A percentile compares a stretch with the other conserved stretches of the same genome.
These are phyloP conservation scores for Cacatua alba DNA, from an alignment of 2,113 vertebrate genomes.

Conservation along the genomic window DNA sequence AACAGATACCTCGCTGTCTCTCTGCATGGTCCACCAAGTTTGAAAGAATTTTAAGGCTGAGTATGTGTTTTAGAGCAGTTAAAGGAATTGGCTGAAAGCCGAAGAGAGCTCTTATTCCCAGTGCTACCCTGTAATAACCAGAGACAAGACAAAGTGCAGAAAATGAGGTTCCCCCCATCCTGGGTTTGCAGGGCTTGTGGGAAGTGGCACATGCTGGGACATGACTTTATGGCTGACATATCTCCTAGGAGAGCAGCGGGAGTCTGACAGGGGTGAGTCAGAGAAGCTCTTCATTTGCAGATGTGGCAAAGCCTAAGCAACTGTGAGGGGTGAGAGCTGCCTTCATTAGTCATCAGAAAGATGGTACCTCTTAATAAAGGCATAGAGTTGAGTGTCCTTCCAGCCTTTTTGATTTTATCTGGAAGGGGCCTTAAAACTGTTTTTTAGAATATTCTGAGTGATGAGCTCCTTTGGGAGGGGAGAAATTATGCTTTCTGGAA, in stretches of 20 bases:
- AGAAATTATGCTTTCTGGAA: not conserved
- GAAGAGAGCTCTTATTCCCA: not conserved
- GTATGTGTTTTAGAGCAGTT: not conserved
- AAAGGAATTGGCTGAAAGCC: not conserved
- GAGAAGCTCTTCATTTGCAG: not conserved
- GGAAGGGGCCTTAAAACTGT: not conserved
- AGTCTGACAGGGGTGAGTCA: not conserved
- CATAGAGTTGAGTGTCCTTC: not conserved
- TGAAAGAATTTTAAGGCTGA: not conserved
- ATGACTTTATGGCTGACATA: not conserved
- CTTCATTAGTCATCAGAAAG: not conserved
- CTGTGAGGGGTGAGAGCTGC: not conserved
- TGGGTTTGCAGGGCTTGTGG: not conserved
- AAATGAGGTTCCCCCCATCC: fast-evolving
- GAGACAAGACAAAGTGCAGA: not conserved
- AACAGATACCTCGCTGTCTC: not conserved
- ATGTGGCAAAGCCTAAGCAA: not conserved
- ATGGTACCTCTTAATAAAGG: not conserved
- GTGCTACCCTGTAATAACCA: not conserved
- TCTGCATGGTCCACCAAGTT: not conserved
- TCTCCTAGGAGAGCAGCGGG: not conserved
- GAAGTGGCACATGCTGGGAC: not conserved
- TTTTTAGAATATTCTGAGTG: not conserved
- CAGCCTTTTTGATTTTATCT: not conserved
- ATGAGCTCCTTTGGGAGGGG: not conserved